Evolutionary conservation across 2,888 invertebrate genomes (phyloP).

Genomic region (Drosophila merina): DNA sequence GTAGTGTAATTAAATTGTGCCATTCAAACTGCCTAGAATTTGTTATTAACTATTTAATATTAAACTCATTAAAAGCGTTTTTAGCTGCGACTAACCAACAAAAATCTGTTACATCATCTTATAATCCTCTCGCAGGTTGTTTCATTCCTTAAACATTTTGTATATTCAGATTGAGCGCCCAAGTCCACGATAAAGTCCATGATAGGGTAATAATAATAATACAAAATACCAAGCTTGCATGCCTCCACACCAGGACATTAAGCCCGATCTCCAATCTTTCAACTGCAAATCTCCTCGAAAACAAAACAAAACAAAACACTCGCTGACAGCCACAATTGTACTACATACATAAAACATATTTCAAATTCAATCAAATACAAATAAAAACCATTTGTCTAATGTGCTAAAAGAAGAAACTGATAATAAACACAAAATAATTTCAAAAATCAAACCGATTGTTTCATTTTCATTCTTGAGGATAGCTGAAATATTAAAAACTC

Average conservation of each 20-base stretch:
- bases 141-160: constrained; percentile 30
- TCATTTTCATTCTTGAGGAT: neutral
- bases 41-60: constrained; percentile 67
- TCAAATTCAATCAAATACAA: constrained; percentile 54
- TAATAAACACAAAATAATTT: constrained; percentile 46
- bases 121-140: constrained; percentile 44
- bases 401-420: constrained; percentile 64
- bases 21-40: constrained; percentile 58
- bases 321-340: constrained; percentile 45
- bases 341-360: constrained; percentile 40
- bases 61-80: constrained; percentile 32
- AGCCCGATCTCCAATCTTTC: constrained; percentile 21
- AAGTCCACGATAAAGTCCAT: neutral
- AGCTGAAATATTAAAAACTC: neutral
- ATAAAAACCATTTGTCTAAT: constrained; percentile 63
- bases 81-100: constrained; percentile 32
- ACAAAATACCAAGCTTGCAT: constrained; percentile 31
- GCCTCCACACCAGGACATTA: constrained; percentile 22
- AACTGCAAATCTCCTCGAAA: constrained; percentile 37
- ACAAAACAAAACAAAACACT: constrained; percentile 20
- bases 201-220: constrained; percentile 15
- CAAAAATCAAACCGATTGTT: constrained; percentile 22
- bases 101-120: constrained; percentile 15
- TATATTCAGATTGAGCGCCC: constrained; percentile 15
- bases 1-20: constrained; percentile 58